Evolutionary conservation across 2,888 invertebrate species (phyloP), one percentile per base, ranked within the genome.

Genomic region (Galerucella nymphaeae): DNA sequence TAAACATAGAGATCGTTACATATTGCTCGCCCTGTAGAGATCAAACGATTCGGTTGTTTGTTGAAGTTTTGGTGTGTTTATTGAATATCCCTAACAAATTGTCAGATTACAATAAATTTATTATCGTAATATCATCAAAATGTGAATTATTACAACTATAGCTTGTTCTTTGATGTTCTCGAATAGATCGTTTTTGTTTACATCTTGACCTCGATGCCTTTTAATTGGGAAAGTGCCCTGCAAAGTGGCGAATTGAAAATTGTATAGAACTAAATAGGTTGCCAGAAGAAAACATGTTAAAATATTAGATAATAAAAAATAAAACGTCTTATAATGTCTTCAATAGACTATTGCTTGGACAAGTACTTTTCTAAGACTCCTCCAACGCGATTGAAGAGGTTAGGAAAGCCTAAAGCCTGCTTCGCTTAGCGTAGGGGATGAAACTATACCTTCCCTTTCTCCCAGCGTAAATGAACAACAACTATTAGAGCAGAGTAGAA

Each of bases 81-180:
- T 62, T 61, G 61, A 62, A 68, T 63, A 16, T 53, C 55, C 69
- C 48, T 58, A 63, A 69, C 69, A 62, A 69, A 69, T 61, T 69
- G 65, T 65, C 55, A 53, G 65, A 38, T 65, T 38, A 38, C 45
- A 62, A 48, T 62, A 62, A 55, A 62, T 62, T 69, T 62, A 69
- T 69, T 62, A 53, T n/a, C 38, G 20, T 69, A 69, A 69, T 30
- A 55, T 59, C 50, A 68, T 69, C 62, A 69, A 13, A 62, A 69
- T 63, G 69, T 63, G 63, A 69, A 63, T 62, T 55, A 62, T 69
- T 69, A 55, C 16, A 55, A 69, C 23, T 50, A 53, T 20, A 23
- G 66, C 38, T 20, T 45, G 42, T 58, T 67, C 66, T 67, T 67
- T 67, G 66, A 67, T 67, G 59, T 67, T 67, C 30, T 62, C n/a